These are phyloP conservation scores for Epinephelus coioides DNA, from an alignment of 2,797 vertebrate species.

Conservation along the genomic window DNA sequence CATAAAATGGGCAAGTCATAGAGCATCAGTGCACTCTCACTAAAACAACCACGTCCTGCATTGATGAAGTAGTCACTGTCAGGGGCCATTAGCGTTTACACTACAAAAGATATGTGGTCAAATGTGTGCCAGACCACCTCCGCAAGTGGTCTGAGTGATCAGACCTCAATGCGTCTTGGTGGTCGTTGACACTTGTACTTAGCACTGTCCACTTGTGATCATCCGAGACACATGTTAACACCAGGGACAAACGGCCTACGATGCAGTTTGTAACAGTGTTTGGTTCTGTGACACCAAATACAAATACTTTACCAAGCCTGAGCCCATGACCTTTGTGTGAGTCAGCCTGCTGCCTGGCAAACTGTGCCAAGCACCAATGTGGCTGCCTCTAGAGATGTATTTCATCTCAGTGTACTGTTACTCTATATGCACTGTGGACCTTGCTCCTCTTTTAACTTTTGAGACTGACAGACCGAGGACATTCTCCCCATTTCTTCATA, in stretches of 20 bases:
- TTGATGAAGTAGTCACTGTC: too few relatives aligned
- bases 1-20: too few relatives aligned
- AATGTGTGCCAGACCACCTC: too few relatives aligned
- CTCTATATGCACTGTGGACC: conserved; percentile 14
- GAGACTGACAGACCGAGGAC: conserved; percentile 39
- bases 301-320: conserved; percentile 26
- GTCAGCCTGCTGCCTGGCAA: conserved; percentile 18
- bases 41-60: too few relatives aligned
- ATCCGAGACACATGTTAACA: too few relatives aligned
- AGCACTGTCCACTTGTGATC: too few relatives aligned
- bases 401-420: background rate
- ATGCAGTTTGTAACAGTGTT: conserved; percentile 18
- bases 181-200: too few relatives aligned
- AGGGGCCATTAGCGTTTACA: too few relatives aligned
- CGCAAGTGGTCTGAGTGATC: too few relatives aligned
- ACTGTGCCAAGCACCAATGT: background rate
- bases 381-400: conserved; percentile 30
- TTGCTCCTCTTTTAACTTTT: conserved; percentile 12
- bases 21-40: too few relatives aligned
- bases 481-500: conserved; percentile 32
- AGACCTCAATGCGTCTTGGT: too few relatives aligned
- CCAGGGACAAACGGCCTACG: background rate
- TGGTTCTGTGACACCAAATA: conserved; percentile 28
- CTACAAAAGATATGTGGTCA: too few relatives aligned
- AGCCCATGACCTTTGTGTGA: conserved; percentile 7